These are phyloP conservation scores for Epizoanthus fatuus DNA, from an alignment of 92 coral and sea anemone genomes.

Conservation along the genomic window DNA sequence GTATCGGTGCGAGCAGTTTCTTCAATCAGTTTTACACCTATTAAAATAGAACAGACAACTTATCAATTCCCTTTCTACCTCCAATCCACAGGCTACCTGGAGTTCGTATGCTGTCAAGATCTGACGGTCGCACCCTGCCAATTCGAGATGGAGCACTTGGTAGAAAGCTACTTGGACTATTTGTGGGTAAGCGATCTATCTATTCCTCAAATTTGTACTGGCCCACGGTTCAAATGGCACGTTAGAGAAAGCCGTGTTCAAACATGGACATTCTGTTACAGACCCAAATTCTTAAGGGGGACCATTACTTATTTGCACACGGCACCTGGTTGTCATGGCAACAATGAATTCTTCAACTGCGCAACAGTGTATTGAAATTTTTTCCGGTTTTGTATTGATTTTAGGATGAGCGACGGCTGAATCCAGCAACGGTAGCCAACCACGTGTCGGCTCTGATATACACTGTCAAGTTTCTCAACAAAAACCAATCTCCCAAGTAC, in stretches of 20 bases:
- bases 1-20: neutral
- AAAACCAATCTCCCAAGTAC: constrained; percentile 1
- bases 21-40: neutral
- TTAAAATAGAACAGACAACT: neutral
- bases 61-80: neutral
- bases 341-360: neutral
- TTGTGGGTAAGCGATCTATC: constrained; percentile 31
- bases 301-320: neutral
- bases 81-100: constrained; percentile 33
- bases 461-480: neutral
- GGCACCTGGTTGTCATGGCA: neutral
- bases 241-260: no score
- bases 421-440: neutral
- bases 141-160: constrained; percentile 5
- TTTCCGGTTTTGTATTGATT: constrained; percentile 3
- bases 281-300: constrained; percentile 1
- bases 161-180: constrained; percentile 38
- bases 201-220: neutral
- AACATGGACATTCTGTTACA: neutral
- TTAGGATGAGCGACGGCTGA: neutral
- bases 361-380: neutral
- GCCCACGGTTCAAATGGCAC: no score
- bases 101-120: neutral
- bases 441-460: neutral
- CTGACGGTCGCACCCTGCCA: neutral